A percentile compares a stretch with the other conserved stretches of the same genome.
Conservation (phyloP, 92 coral and sea anemone species). For the Palythoa grandiflora region DNA sequence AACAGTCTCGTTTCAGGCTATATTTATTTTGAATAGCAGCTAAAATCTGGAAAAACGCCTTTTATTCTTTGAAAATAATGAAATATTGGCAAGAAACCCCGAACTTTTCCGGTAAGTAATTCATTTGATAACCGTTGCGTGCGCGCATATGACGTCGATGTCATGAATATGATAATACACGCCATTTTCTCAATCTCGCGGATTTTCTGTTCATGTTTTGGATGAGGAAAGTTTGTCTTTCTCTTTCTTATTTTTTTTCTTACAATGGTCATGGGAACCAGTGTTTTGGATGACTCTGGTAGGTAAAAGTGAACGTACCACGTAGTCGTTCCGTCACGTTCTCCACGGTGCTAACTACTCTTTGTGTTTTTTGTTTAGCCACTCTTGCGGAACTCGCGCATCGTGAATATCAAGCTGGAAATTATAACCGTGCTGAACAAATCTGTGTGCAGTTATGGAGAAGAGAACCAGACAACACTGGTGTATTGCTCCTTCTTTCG, state of each 20-base stretch:
- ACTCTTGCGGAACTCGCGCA: constrained; percentile 99
- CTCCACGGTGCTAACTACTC: constrained; percentile 28
- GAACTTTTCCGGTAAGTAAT: constrained; percentile 84
- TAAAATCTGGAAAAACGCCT: neutral
- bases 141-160: constrained; percentile 99
- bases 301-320: constrained; percentile 46
- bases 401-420: constrained; percentile 99
- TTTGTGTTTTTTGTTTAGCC: constrained; percentile 74
- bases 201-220: constrained; percentile 80
- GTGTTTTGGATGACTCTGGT: constrained; percentile 96
- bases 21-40: constrained; percentile 25
- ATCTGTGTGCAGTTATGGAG: constrained; percentile 99
- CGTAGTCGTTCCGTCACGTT: constrained; percentile 11
- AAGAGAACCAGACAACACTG: constrained; percentile 99
- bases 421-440: constrained; percentile 98
- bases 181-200: constrained; percentile 89
- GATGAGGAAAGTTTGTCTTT: constrained; percentile 76
- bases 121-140: constrained; percentile 87
- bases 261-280: constrained; percentile 99
- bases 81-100: constrained; percentile 82
- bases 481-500: constrained; percentile 94
- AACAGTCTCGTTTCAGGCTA: constrained; percentile 6
- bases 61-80: constrained; percentile 59
- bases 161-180: constrained; percentile 95
- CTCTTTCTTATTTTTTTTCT: constrained; percentile 60